A percentile compares a stretch with the other conserved stretches of the same genome.
These are phyloP conservation scores for Darevskia mixta DNA, from an alignment of 2,797 vertebrate genomes.

Conservation along the genomic window DNA sequence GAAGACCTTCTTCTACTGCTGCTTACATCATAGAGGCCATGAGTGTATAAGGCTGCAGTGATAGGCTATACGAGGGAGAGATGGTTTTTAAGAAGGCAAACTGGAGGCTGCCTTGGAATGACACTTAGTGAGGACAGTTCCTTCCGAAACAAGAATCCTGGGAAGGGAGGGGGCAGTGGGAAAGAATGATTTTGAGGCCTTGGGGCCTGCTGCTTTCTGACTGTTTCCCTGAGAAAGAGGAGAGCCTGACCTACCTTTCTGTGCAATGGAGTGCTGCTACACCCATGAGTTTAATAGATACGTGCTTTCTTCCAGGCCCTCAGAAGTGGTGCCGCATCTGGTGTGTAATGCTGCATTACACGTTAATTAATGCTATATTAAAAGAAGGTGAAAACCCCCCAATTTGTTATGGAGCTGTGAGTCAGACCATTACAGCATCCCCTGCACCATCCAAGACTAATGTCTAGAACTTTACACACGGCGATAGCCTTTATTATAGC, in stretches of 20 bases:
- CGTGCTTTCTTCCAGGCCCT: neutral
- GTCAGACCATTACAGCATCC: slow-evolving; percentile 33
- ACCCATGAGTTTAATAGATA: slow-evolving; percentile 18
- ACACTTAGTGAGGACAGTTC: neutral
- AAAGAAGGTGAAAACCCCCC: slow-evolving; percentile 26
- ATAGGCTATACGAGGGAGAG: neutral
- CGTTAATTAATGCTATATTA: slow-evolving; percentile 8
- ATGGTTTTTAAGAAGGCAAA: neutral
- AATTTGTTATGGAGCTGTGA: slow-evolving; percentile 14
- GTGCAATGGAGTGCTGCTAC: neutral
- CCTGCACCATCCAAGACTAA: neutral
- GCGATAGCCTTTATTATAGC: slow-evolving; percentile 7
- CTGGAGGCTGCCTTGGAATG: neutral
- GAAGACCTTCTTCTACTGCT: neutral
- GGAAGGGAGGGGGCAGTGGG: neutral
- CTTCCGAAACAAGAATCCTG: neutral
- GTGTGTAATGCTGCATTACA: slow-evolving; percentile 23
- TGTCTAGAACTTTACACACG: neutral
- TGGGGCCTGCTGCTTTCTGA: neutral
- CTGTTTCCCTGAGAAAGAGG: neutral
- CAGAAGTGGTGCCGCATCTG: slow-evolving; percentile 13
- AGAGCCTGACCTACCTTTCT: neutral
- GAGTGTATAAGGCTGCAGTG: neutral
- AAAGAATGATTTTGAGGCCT: neutral
- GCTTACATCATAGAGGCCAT: neutral